phyloP scores from a whole-genome alignment of 2,888 invertebrate species.

The Spatulosminthurus flaviceps region DNA sequence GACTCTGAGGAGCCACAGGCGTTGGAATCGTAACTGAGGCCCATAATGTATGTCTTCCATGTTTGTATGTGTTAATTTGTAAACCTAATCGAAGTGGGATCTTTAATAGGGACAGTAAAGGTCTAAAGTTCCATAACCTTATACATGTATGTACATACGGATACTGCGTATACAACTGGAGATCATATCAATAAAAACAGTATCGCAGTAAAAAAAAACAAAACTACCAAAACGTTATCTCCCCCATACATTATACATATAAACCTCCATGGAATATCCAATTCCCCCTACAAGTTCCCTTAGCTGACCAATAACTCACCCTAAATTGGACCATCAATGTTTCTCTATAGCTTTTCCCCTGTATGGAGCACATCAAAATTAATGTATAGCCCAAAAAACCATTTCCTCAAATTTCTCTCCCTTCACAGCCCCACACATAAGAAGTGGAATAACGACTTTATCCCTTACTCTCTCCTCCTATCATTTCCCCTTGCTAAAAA shows the following conservation, averaged over 20 bases:
- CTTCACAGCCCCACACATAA: no score
- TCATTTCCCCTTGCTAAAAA: no score
- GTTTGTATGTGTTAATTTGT: conserved; percentile 5
- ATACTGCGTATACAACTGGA: no score
- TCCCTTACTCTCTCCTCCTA: no score
- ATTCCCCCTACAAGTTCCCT: neutral
- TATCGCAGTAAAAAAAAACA: no score
- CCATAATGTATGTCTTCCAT: neutral
- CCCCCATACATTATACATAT: neutral
- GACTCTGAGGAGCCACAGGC: neutral
- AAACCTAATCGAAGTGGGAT: neutral
- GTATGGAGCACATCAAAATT: neutral
- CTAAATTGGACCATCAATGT: neutral
- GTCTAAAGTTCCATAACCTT: neutral
- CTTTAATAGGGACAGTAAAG: neutral
- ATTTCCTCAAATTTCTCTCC: no score
- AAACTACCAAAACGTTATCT: neutral
- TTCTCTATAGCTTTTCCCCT: neutral
- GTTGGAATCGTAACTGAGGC: neutral
- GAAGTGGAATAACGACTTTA: no score
- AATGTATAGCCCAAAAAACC: neutral
- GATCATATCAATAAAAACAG: no score
- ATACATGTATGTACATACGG: no score
- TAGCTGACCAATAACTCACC: conserved; percentile 1
- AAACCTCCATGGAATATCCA: neutral